Base-by-base conservation (phyloP, 2,888 invertebrate genomes). In the Tetanocera ferruginea region DNA sequence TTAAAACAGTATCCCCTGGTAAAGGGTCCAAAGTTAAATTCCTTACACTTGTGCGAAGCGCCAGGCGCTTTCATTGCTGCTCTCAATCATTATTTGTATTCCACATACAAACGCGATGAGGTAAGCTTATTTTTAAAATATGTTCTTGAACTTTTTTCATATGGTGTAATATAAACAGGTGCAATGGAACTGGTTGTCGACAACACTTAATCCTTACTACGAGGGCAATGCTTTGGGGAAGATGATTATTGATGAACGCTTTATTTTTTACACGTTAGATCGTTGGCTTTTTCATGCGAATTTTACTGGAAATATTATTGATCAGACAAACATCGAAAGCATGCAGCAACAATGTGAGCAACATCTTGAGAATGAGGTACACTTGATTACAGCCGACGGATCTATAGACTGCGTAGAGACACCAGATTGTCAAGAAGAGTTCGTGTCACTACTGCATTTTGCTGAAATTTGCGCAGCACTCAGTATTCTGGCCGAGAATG, bases 1-100 rank as follows among this genome's bases (percentile, higher is more conserved):
- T 90, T 94, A 1, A 91, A 90, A 70, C 91, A 91, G 2, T 95
- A 92, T 88, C 90, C 91, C 3, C 85, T 95, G 11, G 89, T 95
- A 3, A 87, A 90, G 60, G 86, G 72, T 85, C 90, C 90, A 8
- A 87, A 89, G 80, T 90, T 95, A 71, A 92, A 92, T 78, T 93
- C 95, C 0, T 88, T 98, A 6, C 98, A 98, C 90, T 90, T 99
- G n/a, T 99, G 98, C 89, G 98, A 99, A 91, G 98, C 98, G 0
- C 99, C 99, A 0, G 99, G 99, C 0, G 98, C 97, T 1, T 99
- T 99, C 87, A 92, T 99, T 57, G 92, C 96, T 5, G 94, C 98
- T 0, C 88, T 98, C 4, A 98, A 98, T 90, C 97, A 98, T 89
- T 97, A 93, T 89, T 86, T 96, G 79, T 92, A 92, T 82, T 89